Evolutionary conservation across 2,888 invertebrate genomes (phyloP), one percentile per base, ranked within the genome.

Genomic region (Acrobasis repandana): DNA sequence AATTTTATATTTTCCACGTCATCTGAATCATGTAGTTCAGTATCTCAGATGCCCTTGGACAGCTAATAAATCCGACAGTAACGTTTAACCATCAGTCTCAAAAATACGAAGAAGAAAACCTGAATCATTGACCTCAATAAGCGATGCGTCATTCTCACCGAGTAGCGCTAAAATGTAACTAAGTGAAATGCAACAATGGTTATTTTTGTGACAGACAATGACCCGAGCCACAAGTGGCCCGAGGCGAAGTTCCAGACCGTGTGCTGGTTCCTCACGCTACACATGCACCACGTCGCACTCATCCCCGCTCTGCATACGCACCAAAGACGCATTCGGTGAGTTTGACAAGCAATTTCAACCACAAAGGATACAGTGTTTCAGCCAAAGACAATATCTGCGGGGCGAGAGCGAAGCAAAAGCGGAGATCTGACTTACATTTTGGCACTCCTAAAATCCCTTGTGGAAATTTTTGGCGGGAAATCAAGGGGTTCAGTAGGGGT

Each of bases 251-350:
- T 99, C 88, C 96, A 97, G 67, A 98, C 99, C 0, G 97, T 98
- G 71, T 99, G 99, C 82, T 99, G 99, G 97, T 99, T 98, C 90
- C 93, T 99, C 54, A 98, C 99, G 0, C 93, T 99, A 48, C 97
- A 98, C 85, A 96, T 97, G 85, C 98, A 98, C 85, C 98, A 99
- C 81, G 93, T 99, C 62, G 96, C 98, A 9, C 94, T 99, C 60
- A 93, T 98, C 69, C 98, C 99, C 0, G 96, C 97, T 3, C 93
- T 97, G 56, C 96, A 97, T 76, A 97, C 97, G 67, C 92, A 93
- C 67, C 93, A 93, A 72, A 74, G 92, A 36, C 82, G 92, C 15
- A 90, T 92, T 64, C 80, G 92, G 92, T 93, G 65, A 72, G 67
- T 57, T 14, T n/a, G 33, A 34, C 38, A 38, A 2, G 34, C 38